These are phyloP conservation scores for Molanna angustata DNA, from an alignment of 2,888 invertebrate genomes.

Conservation along the genomic window DNA sequence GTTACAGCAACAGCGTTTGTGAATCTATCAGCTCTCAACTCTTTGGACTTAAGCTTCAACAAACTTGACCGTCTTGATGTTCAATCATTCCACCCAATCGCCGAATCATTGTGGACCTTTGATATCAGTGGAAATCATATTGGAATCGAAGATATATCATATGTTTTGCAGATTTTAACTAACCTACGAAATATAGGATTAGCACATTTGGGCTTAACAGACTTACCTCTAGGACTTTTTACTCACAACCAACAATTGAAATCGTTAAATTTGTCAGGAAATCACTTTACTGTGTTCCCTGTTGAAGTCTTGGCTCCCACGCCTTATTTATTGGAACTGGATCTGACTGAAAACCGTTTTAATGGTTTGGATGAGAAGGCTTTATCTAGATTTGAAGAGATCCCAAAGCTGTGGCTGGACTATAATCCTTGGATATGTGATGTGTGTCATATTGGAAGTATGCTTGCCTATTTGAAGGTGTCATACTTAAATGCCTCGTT, in stretches of 20 bases:
- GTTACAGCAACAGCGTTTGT: slow-evolving; percentile 71
- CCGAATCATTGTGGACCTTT: slow-evolving; percentile 61
- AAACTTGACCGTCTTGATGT: slow-evolving; percentile 67
- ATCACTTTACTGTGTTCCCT: slow-evolving; percentile 61
- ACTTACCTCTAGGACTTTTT: slow-evolving; percentile 58
- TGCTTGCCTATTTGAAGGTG: slow-evolving; percentile 57
- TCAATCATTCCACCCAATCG: slow-evolving; percentile 58
- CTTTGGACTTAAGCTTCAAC: slow-evolving; percentile 74
- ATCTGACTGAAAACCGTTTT: slow-evolving; percentile 72
- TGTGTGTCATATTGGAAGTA: slow-evolving; percentile 58
- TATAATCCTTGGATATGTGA: slow-evolving; percentile 69
- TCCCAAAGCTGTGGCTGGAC: slow-evolving; percentile 54
- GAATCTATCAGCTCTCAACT: slow-evolving; percentile 65
- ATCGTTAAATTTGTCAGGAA: slow-evolving; percentile 70
- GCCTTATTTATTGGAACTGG: slow-evolving; percentile 60
- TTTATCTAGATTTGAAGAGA: slow-evolving; percentile 56
- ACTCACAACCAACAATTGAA: slow-evolving; percentile 59
- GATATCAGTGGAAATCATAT: slow-evolving; percentile 70
- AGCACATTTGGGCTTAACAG: slow-evolving; percentile 57
- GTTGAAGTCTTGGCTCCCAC: slow-evolving; percentile 56
- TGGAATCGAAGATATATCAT: slow-evolving; percentile 54
- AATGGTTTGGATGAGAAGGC: slow-evolving; percentile 59
- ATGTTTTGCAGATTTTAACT: slow-evolving; percentile 56
- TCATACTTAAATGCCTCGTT: slow-evolving; percentile 52
- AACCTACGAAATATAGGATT: slow-evolving; percentile 58